Conservation (phyloP, 2,113 vertebrate genomes). For the Pavo muticus region DNA sequence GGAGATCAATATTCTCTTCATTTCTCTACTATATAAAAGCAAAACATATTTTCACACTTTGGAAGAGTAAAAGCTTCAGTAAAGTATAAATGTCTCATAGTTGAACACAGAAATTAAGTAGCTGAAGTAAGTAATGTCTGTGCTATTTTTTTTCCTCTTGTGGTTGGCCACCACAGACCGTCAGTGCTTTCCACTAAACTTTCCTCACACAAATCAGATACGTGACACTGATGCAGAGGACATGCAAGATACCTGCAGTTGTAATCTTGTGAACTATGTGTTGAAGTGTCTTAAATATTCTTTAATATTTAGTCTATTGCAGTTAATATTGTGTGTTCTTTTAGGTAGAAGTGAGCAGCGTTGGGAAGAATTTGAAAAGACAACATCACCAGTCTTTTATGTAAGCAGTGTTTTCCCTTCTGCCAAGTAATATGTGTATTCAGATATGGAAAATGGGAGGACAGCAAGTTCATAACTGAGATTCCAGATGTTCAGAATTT, state of each 20-base stretch:
- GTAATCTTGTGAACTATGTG: neutral
- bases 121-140: neutral
- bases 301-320: neutral
- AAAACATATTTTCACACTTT: neutral
- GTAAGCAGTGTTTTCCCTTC: slow-evolving; percentile 68
- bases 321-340: slow-evolving; percentile 42
- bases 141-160: neutral
- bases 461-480: neutral
- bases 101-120: neutral
- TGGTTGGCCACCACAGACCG: neutral
- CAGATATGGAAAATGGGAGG: neutral
- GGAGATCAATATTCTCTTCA: neutral
- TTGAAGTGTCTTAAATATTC: neutral
- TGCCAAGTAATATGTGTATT: neutral
- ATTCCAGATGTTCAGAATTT: neutral
- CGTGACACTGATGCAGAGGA: neutral
- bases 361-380: slow-evolving; percentile 73
- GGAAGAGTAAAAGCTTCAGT: neutral
- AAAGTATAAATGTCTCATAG: neutral
- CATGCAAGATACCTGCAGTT: neutral
- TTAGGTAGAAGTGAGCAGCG: slow-evolving; percentile 75
- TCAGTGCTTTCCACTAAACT: neutral
- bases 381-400: slow-evolving; percentile 74
- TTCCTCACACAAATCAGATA: neutral
- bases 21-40: neutral